These are phyloP conservation scores for Drosophila teissieri DNA, from an alignment of 1,140 invertebrate species.

Conservation along the genomic window DNA sequence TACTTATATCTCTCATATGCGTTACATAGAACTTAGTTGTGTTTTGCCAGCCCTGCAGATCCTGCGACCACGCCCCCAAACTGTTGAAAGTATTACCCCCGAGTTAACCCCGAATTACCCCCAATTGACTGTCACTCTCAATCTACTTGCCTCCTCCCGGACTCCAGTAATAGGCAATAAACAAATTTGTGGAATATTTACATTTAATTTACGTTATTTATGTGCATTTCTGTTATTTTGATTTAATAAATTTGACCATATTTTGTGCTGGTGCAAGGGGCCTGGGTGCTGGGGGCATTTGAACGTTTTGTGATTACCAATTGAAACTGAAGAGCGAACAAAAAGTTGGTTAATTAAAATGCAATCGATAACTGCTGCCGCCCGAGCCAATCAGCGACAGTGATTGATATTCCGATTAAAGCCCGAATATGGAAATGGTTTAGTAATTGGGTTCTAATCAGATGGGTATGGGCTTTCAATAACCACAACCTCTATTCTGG, in stretches of 20 bases:
- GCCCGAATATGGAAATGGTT: neutral
- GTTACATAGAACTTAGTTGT: slow-evolving; percentile 63
- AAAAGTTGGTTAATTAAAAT: slow-evolving; percentile 75
- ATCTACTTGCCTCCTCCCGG: slow-evolving; percentile 5
- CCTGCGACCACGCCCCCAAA: slow-evolving; percentile 45
- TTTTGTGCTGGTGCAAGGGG: slow-evolving; percentile 25
- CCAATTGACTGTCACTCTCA: slow-evolving; percentile 36
- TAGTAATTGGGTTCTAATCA: slow-evolving; percentile 50
- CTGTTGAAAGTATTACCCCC: slow-evolving; percentile 62
- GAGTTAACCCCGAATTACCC: slow-evolving; percentile 32
- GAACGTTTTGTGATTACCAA: slow-evolving; percentile 39
- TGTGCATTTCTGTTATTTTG: slow-evolving; percentile 58
- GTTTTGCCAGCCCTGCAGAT: slow-evolving; percentile 66
- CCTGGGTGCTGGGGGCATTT: slow-evolving; percentile 12
- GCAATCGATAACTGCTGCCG: slow-evolving; percentile 65
- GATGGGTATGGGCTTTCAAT: neutral
- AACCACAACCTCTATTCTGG: slow-evolving; percentile 12
- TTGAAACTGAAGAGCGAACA: slow-evolving; percentile 51
- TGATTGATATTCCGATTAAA: slow-evolving; percentile 38
- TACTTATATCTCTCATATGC: slow-evolving; percentile 26
- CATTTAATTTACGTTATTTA: slow-evolving; percentile 74
- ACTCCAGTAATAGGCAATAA: slow-evolving; percentile 68
- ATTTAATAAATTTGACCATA: slow-evolving; percentile 65
- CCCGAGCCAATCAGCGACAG: slow-evolving; percentile 33
- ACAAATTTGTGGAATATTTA: slow-evolving; percentile 67